A percentile compares a stretch with the other conserved stretches of the same genome.
Evolutionary conservation across 1,140 invertebrate species (phyloP).

Genomic region (Bemisia tabaci): DNA sequence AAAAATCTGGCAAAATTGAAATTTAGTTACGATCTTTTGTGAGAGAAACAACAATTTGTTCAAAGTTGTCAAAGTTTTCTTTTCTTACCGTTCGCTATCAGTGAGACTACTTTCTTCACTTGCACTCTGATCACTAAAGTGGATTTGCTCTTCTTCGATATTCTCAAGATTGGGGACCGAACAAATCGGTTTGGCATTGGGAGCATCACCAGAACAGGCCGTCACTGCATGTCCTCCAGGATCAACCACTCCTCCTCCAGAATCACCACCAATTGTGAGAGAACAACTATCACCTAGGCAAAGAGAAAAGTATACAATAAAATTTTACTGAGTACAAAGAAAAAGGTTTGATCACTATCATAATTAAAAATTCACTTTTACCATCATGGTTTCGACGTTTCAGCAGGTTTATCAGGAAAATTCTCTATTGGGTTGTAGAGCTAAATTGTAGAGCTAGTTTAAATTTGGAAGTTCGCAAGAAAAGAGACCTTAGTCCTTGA

Average conservation of each 20-base stretch:
- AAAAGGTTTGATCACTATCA: too few species aligned
- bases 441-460: too few species aligned
- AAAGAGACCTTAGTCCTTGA: too few species aligned
- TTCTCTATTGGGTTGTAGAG: too few species aligned
- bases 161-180: neutral
- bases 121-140: conserved; percentile 43
- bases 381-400: too few species aligned
- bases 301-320: too few species aligned
- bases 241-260: conserved; percentile 20
- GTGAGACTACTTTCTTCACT: conserved; percentile 65
- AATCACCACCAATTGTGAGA: conserved; percentile 14
- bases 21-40: too few species aligned
- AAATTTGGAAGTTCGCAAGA: too few species aligned
- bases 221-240: conserved; percentile 17
- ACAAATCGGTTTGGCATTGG: conserved; percentile 20
- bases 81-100: conserved; percentile 44
- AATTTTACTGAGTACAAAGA: too few species aligned
- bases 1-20: too few species aligned
- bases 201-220: conserved; percentile 7
- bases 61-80: neutral
- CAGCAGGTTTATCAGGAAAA: too few species aligned
- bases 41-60: conserved; percentile 2
- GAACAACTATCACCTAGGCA: neutral
- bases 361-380: too few species aligned
- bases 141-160: conserved; percentile 1